These are phyloP conservation scores for Papilio gigon DNA, from an alignment of 2,888 invertebrate genomes.

Conservation along the genomic window DNA sequence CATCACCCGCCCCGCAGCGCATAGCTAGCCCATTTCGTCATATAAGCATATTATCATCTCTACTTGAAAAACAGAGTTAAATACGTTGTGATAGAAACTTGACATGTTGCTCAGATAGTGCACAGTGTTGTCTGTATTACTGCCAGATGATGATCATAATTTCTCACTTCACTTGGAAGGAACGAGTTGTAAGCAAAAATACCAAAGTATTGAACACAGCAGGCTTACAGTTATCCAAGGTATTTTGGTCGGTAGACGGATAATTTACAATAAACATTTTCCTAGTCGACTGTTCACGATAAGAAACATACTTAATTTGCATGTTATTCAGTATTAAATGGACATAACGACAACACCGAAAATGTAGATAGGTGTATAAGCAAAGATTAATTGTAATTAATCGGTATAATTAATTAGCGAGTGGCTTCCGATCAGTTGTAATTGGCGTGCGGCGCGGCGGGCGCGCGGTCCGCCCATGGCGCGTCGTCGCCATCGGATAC, in stretches of 20 bases:
- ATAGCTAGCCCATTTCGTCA: no score
- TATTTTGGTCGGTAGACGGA: not conserved
- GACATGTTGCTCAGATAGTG: no score
- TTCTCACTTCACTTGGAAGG: not conserved
- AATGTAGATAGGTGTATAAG: not conserved
- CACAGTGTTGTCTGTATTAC: no score
- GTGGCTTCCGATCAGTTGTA: conserved; percentile 68
- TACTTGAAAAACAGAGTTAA: no score
- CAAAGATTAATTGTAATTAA: conserved; percentile 9
- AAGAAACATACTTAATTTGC: not conserved
- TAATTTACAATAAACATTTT: not conserved
- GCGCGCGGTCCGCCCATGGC: conserved; percentile 79
- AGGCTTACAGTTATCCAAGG: no score
- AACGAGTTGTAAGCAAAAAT: not conserved
- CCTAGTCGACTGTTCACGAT: no score
- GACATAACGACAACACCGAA: not conserved
- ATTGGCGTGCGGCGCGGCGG: conserved; percentile 76
- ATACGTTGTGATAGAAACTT: no score
- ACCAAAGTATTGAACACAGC: no score
- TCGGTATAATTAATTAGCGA: conserved; percentile 64
- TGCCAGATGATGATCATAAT: no score
- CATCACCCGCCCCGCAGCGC: no score
- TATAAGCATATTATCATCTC: no score
- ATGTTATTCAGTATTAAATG: not conserved
- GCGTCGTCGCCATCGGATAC: conserved; percentile 71